Evolutionary conservation across 2,797 vertebrate species (phyloP).

Genomic region (Sitta carolinensis): DNA sequence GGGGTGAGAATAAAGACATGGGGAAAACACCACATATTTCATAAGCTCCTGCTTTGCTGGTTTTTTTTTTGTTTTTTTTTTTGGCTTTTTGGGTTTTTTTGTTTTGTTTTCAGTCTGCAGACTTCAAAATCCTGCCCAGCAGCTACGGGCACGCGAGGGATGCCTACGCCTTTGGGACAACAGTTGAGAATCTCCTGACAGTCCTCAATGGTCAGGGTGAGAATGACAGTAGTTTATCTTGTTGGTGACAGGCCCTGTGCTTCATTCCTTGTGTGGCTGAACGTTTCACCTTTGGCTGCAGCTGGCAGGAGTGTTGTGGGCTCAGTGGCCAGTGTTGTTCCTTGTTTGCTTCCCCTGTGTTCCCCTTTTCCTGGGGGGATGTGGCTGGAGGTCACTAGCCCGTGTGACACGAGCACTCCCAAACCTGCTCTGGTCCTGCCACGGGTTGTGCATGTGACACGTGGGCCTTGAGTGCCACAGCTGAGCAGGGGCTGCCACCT

Average conservation of each 20-base stretch:
- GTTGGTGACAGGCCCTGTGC: neutral
- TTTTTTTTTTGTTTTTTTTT: neutral
- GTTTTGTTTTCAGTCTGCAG: slow-evolving; percentile 69
- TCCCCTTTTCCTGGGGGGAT: neutral
- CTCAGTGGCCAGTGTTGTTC: neutral
- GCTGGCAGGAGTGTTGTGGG: neutral
- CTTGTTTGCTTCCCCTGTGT: neutral
- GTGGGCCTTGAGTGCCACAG: neutral
- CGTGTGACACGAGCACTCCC: rapidly evolving
- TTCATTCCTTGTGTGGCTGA: neutral
- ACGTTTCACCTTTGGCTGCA: neutral
- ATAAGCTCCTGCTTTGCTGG: neutral
- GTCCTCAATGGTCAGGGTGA: slow-evolving; percentile 85
- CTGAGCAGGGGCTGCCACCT: neutral
- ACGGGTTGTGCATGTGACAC: rapidly evolving
- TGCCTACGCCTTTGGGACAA: slow-evolving; percentile 88
- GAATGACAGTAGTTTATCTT: neutral
- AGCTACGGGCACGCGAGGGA: slow-evolving; percentile 88
- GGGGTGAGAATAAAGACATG: neutral
- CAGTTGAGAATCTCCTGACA: slow-evolving; percentile 85
- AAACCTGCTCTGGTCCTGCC: neutral
- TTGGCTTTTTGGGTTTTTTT: too few species aligned
- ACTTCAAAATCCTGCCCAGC: slow-evolving; percentile 82
- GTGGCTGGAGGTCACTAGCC: neutral
- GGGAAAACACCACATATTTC: neutral